Percentiles rank a stretch among this genome's conserved stretches.
Evolutionary conservation across 2,888 invertebrate genomes (phyloP).

Genomic region (Pollenia angustigena): DNA sequence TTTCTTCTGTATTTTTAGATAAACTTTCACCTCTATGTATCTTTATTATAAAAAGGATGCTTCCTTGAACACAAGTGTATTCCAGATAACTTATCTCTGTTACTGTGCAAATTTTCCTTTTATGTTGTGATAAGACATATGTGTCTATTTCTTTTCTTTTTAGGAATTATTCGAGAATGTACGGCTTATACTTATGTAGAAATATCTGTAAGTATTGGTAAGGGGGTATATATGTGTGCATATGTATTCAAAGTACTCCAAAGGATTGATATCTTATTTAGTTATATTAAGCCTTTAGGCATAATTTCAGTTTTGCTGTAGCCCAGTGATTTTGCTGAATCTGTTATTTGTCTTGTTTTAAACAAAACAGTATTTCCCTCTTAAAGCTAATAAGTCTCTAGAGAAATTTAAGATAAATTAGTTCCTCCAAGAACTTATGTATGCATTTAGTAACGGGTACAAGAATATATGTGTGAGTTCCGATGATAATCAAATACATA

Average conservation of each 20-base stretch:
- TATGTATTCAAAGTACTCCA: slow-evolving; percentile 6
- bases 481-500: slow-evolving; percentile 35
- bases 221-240: neutral
- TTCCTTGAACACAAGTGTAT: neutral
- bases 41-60: neutral
- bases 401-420: slow-evolving; percentile 69
- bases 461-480: neutral
- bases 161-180: neutral
- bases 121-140: slow-evolving; percentile 23
- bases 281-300: slow-evolving; percentile 64
- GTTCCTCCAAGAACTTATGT: slow-evolving; percentile 56
- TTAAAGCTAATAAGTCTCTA: slow-evolving; percentile 63
- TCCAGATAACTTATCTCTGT: neutral
- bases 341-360: neutral
- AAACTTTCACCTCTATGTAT: too few relatives aligned
- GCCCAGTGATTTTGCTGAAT: neutral
- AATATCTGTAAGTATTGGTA: too few relatives aligned
- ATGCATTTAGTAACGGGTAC: slow-evolving; percentile 4
- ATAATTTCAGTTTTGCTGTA: slow-evolving; percentile 24
- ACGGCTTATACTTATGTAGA: too few relatives aligned
- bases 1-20: too few relatives aligned
- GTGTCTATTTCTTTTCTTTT: neutral
- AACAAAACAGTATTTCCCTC: slow-evolving; percentile 30
- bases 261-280: slow-evolving; percentile 61
- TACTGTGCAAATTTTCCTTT: slow-evolving; percentile 10